Evolutionary conservation across 2,113 vertebrate genomes (phyloP).

Genomic region (Sialia sialis): DNA sequence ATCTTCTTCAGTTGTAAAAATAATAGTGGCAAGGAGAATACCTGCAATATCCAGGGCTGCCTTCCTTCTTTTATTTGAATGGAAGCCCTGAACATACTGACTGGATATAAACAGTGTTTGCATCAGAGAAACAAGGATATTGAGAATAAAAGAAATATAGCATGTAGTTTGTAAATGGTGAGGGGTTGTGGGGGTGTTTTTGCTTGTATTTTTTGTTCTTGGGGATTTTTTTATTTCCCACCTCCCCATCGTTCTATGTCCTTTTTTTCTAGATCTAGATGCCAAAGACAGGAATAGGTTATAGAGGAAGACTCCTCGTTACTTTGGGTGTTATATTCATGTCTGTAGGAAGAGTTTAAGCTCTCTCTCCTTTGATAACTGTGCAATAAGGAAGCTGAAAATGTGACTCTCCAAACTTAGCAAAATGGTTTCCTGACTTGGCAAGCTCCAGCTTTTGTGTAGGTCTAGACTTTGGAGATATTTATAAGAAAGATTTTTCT

Average conservation of each 20-base stretch:
- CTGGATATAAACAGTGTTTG: not conserved
- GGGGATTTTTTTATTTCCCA: not conserved
- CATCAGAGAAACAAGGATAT: not conserved
- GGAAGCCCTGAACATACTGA: not conserved
- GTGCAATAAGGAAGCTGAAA: not conserved
- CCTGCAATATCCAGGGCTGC: not conserved
- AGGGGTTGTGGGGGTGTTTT: fast-evolving
- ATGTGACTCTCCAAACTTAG: not conserved
- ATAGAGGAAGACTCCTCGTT: not conserved
- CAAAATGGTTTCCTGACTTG: not conserved
- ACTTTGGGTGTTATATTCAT: not conserved
- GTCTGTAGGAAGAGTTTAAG: not conserved
- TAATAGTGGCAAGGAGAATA: not conserved
- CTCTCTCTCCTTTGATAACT: not conserved
- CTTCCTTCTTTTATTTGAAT: not conserved
- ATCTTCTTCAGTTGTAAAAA: not conserved
- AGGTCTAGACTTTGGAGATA: not conserved
- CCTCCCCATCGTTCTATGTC: not conserved
- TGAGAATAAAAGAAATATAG: not conserved
- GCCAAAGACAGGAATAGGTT: not conserved
- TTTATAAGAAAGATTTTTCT: not conserved
- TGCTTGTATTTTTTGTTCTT: not conserved
- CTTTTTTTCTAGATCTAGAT: not conserved
- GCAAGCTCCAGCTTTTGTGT: not conserved
- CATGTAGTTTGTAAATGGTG: not conserved